Evolutionary conservation across 2,797 vertebrate genomes (phyloP).

Genomic region (Sparus aurata): DNA sequence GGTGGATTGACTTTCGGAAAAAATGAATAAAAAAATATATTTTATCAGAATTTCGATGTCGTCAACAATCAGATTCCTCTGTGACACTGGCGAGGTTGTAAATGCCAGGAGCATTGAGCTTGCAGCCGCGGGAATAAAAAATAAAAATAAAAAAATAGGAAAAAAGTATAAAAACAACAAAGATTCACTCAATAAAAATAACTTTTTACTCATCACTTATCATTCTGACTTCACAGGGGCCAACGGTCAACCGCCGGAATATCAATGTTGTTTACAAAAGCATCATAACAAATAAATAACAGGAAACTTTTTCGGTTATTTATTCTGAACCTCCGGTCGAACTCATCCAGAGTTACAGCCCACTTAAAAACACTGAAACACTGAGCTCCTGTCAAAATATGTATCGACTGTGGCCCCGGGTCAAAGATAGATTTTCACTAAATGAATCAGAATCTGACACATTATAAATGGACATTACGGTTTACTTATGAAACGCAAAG

Average conservation of each 20-base stretch:
- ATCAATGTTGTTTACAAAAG: background rate
- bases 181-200: background rate
- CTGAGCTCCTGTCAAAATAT: constrained; percentile 16
- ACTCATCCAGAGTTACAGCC: constrained; percentile 38
- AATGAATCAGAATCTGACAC: constrained; percentile 21
- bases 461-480: constrained; percentile 1
- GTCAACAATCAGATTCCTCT: background rate
- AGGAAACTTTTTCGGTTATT: constrained; percentile 38
- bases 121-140: background rate
- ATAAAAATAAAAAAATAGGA: background rate
- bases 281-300: constrained; percentile 15
- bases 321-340: constrained; percentile 49
- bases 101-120: background rate
- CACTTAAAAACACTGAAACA: constrained; percentile 28
- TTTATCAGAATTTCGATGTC: background rate
- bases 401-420: background rate
- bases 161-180: background rate
- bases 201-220: background rate
- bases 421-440: constrained; percentile 13
- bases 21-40: background rate
- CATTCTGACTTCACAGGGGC: background rate
- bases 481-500: constrained; percentile 34
- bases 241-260: background rate
- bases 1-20: background rate
- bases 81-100: background rate